Conservation (phyloP, 64 coral and sea anemone genomes). For the Stylophora pistillata region DNA sequence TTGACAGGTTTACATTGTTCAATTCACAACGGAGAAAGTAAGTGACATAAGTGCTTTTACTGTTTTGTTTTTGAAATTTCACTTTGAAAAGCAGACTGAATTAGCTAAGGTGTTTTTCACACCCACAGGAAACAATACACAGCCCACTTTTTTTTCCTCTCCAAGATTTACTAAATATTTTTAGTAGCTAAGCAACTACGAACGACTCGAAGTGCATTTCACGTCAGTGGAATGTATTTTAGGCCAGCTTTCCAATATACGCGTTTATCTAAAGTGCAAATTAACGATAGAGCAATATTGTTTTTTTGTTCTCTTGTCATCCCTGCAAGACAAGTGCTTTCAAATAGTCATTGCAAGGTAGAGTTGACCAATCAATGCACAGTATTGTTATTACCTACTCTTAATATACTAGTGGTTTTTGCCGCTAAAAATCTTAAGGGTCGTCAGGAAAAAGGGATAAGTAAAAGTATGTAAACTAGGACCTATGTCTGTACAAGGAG, state of each 20-base stretch:
- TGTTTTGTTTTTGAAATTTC: constrained; percentile 34
- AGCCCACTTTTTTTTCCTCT: background rate
- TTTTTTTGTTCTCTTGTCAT: constrained; percentile 15
- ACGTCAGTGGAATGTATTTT: background rate
- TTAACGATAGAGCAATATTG: constrained; percentile 27
- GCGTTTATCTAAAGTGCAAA: background rate
- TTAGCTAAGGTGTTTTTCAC: background rate
- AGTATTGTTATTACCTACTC: background rate
- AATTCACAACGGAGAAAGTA: constrained; percentile 18
- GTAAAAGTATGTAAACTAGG: background rate
- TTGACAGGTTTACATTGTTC: constrained; percentile 43
- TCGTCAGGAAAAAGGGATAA: background rate
- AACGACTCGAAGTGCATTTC: background rate
- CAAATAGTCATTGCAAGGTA: background rate
- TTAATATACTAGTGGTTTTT: background rate
- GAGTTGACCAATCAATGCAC: background rate
- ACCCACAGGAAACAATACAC: background rate
- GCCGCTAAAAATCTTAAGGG: background rate
- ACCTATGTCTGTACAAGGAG: background rate
- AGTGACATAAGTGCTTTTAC: constrained; percentile 1
- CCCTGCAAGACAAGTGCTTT: constrained; percentile 15
- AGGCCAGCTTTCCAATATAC: background rate
- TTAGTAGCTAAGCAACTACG: background rate
- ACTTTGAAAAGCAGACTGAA: background rate
- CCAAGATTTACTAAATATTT: background rate